Base-by-base conservation (phyloP, 2,113 vertebrate species). In the Monarcha castaneiventris region DNA sequence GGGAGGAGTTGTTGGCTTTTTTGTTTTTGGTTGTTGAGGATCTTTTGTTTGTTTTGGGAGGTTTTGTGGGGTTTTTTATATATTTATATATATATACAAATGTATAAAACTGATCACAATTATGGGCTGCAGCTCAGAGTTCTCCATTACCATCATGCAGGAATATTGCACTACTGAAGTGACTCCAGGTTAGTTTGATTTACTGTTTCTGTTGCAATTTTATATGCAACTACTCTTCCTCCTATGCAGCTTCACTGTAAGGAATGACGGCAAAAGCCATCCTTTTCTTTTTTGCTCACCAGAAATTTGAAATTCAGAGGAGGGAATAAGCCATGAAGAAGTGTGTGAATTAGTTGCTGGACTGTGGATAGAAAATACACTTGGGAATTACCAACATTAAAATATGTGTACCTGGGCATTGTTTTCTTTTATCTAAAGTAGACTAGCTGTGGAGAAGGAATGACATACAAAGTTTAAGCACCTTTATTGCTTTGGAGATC, bases 401-500 rank as follows among this genome's bases (percentile, higher is more conserved):
- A 92, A 76, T 58, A 69, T 32, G 58, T 55, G 66, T 51, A 63
- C 32, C 58, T 55, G 23, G 63, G 49, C 39, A 62, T 30, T 58
- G 35, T 13, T 37, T 78, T 58, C 17, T 89, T 76, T 79, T 43
- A 68, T 68, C 37, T 79, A 49, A 85, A 83, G 59, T n/a, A 93
- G 67, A 9, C 23, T 44, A 56, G 23, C 37, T 88, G 80, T 27
- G 10, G 10, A 89, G 43, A 72, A 76, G 26, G 78, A 81, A 48
- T 10, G 7, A 54, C 54, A 4, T 37, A 51, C 21, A 86, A 85
- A 56, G 43, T 33, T 74, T 69, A 86, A 86, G 30, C 41, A 19
- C 46, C 61, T 35, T 94, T 64, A 94, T 64, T 94, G 51, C 69
- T 93, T 90, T 91, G 49, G 78, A 82, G 64, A 76, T 85, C 55